Conservation (phyloP, 2,797 vertebrate genomes). For the Falco peregrinus region DNA sequence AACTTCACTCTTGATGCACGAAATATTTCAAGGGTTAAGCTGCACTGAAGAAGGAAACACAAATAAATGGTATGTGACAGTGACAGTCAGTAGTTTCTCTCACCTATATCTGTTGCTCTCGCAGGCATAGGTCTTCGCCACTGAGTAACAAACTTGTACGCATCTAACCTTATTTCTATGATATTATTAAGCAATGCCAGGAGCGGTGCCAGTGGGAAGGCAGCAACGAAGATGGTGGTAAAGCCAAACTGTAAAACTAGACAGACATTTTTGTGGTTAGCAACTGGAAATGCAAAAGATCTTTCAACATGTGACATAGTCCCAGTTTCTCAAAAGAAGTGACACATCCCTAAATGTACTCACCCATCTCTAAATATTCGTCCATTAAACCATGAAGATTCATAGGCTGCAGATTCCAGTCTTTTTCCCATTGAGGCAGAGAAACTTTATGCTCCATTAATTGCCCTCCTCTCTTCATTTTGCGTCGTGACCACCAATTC, state of each 20-base stretch:
- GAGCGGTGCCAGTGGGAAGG: constrained; percentile 95
- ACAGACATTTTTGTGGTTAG: not conserved
- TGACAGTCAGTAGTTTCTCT: not conserved
- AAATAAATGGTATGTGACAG: not conserved
- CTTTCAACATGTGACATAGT: accelerated
- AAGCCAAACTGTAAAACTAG: constrained; percentile 98
- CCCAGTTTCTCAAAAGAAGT: not conserved
- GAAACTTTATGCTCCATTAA: constrained; percentile 87
- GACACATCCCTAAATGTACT: constrained; percentile 8
- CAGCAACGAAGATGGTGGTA: constrained; percentile 98
- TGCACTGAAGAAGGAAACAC: not conserved
- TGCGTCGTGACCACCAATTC: constrained; percentile 98
- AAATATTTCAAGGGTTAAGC: not conserved
- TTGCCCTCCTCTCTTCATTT: constrained; percentile 90
- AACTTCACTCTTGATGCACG: not conserved
- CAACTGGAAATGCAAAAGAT: not conserved
- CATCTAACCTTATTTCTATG: constrained; percentile 97
- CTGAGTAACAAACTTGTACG: constrained; percentile 99
- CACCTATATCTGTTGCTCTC: constrained; percentile 96
- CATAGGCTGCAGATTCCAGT: constrained; percentile 99
- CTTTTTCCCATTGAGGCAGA: constrained; percentile 98
- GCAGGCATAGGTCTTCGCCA: constrained; percentile 98
- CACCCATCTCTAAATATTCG: constrained; percentile 98
- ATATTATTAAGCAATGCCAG: constrained; percentile 98
- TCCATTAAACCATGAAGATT: constrained; percentile 97